phyloP scores from a whole-genome alignment of 1,140 invertebrate species.

The Streblospio benedicti region DNA sequence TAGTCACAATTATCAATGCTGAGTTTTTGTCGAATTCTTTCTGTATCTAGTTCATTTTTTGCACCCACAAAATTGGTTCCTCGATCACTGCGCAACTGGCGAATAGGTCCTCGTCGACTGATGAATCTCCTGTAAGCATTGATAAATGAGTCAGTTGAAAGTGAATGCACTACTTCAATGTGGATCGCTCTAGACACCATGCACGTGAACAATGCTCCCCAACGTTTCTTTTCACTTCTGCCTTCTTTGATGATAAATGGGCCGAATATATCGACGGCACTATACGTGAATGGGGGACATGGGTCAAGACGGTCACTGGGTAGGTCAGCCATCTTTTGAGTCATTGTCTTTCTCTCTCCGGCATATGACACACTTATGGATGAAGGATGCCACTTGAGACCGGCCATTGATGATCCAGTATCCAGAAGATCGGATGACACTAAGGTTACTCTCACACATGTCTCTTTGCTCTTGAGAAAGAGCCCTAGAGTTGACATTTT shows the following conservation, averaged over 20 bases:
- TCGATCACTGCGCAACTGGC: neutral
- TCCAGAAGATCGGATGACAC: too few species aligned
- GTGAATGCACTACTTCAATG: slow-evolving; percentile 13
- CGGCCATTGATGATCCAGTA: too few species aligned
- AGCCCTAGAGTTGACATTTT: too few species aligned
- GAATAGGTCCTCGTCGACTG: neutral
- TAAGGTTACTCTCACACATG: too few species aligned
- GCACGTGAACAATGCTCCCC: slow-evolving; percentile 18
- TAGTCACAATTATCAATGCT: too few species aligned
- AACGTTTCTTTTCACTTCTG: slow-evolving; percentile 12
- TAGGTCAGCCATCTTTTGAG: too few species aligned
- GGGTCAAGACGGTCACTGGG: neutral
- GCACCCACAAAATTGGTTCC: neutral
- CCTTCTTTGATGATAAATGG: slow-evolving; percentile 21
- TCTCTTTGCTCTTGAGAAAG: too few species aligned
- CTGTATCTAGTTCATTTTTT: too few species aligned
- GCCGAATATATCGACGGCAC: slow-evolving; percentile 24
- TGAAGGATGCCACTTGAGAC: too few species aligned
- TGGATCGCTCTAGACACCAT: slow-evolving; percentile 15
- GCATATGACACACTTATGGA: too few species aligned
- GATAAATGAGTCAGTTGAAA: neutral
- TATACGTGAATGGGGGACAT: slow-evolving; percentile 21
- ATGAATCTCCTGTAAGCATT: neutral
- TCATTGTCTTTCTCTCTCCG: too few species aligned
- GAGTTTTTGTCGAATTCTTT: too few species aligned